Evolutionary conservation across 2,888 invertebrate species (phyloP).

Genomic region (Byasa hedistus): DNA sequence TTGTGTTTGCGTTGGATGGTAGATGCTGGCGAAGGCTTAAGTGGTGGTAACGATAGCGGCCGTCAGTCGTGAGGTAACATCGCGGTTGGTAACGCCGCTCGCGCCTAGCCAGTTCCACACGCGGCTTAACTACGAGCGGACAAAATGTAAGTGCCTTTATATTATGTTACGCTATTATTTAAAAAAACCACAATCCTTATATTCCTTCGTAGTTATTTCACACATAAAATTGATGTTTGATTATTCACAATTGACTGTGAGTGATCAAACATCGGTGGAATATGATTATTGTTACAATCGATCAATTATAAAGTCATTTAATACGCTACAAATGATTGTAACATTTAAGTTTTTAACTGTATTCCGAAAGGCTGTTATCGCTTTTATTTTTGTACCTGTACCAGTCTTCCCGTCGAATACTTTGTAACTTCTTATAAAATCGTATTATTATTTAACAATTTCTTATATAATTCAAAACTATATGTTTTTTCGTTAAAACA

Average conservation of each 20-base stretch:
- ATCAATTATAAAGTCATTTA: background rate
- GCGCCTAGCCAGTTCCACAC: background rate
- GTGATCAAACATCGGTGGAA: background rate
- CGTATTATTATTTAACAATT: background rate
- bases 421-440: too few species aligned
- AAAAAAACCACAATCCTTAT: background rate
- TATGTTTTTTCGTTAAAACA: too few species aligned
- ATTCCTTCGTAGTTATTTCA: background rate
- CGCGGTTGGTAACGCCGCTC: background rate
- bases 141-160: background rate
- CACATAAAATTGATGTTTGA: background rate
- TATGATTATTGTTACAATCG: too few species aligned
- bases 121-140: constrained; percentile 1
- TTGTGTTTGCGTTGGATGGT: background rate
- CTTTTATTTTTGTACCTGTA: background rate
- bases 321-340: background rate
- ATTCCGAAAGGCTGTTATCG: background rate
- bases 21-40: background rate
- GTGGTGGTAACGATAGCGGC: background rate
- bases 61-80: background rate
- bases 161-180: background rate
- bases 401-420: too few species aligned
- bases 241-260: background rate
- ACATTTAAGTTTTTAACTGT: background rate
- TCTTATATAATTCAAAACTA: too few species aligned